A percentile compares a stretch with the other conserved stretches of the same genome.
phyloP scores from a whole-genome alignment of 2,888 invertebrate species.

The Macrophya annulata region DNA sequence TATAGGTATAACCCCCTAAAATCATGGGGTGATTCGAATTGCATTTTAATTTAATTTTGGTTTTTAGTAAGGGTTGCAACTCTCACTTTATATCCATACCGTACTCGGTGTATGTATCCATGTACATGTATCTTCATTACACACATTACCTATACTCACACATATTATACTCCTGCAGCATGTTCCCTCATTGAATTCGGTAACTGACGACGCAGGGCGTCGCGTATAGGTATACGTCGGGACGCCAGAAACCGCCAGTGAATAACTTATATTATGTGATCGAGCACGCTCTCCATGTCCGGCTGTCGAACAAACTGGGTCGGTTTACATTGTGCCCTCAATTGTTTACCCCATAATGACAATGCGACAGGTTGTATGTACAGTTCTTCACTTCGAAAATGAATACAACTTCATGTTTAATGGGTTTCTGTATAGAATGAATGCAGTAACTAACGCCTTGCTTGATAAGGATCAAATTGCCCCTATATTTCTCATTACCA shows the following conservation, averaged over 20 bases:
- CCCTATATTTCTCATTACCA: neutral
- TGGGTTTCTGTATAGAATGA: neutral
- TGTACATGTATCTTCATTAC: neutral
- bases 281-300: slow-evolving; percentile 43
- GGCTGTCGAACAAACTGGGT: slow-evolving; percentile 44
- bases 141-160: neutral
- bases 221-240: slow-evolving; percentile 6
- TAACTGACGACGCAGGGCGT: slow-evolving; percentile 20
- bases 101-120: neutral
- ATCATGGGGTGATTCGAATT: slow-evolving; percentile 76
- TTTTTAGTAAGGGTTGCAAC: slow-evolving; percentile 69
- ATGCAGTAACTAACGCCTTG: neutral
- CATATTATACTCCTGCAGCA: neutral
- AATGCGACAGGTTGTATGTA: slow-evolving; percentile 69
- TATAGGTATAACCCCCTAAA: slow-evolving; percentile 60
- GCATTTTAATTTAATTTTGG: slow-evolving; percentile 78
- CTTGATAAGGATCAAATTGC: neutral
- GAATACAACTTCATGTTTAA: slow-evolving; percentile 32
- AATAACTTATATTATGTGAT: slow-evolving; percentile 53
- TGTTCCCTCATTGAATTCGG: neutral
- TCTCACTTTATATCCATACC: slow-evolving; percentile 25
- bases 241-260: slow-evolving; percentile 15
- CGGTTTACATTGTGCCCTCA: slow-evolving; percentile 58
- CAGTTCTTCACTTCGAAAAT: slow-evolving; percentile 42
- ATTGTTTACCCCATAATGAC: slow-evolving; percentile 76